Percentiles rank a stretch among this genome's conserved stretches.
Evolutionary conservation across 2,113 vertebrate genomes (phyloP).

Genomic region (Sturnira hondurensis): DNA sequence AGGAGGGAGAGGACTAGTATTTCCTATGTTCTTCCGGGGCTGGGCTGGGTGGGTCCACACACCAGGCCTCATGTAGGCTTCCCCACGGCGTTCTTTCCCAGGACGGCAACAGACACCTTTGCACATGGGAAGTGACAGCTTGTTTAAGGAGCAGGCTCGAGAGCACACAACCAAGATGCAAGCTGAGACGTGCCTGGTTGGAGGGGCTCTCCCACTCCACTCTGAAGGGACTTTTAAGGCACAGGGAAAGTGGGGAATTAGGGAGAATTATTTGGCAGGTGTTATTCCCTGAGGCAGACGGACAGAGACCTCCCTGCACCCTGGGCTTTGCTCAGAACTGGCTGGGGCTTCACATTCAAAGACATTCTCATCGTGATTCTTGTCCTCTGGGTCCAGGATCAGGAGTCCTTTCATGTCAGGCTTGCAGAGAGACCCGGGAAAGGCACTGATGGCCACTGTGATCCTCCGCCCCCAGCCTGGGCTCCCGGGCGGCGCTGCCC

Average conservation of each 20-base stretch:
- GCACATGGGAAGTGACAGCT: neutral
- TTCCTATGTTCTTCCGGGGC: neutral
- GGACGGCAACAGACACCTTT: neutral
- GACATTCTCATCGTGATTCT: neutral
- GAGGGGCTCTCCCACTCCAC: accelerated
- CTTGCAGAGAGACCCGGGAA: neutral
- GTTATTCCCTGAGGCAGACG: neutral
- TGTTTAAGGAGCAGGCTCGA: neutral
- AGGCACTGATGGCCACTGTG: neutral
- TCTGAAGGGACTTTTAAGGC: neutral
- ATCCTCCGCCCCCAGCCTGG: neutral
- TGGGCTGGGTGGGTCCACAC: neutral
- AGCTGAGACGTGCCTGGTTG: neutral
- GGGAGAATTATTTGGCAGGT: neutral
- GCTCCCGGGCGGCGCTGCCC: neutral
- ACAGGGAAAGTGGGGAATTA: neutral
- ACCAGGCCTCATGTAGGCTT: neutral
- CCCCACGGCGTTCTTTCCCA: too few relatives aligned
- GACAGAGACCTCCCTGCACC: neutral
- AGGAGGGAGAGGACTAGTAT: neutral
- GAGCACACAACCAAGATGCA: neutral
- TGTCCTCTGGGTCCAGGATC: neutral
- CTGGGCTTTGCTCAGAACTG: neutral
- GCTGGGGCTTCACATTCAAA: neutral
- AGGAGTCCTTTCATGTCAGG: neutral